phyloP scores from a whole-genome alignment of 92 coral and sea anemone genomes.

The Zoanthus sociatus region DNA sequence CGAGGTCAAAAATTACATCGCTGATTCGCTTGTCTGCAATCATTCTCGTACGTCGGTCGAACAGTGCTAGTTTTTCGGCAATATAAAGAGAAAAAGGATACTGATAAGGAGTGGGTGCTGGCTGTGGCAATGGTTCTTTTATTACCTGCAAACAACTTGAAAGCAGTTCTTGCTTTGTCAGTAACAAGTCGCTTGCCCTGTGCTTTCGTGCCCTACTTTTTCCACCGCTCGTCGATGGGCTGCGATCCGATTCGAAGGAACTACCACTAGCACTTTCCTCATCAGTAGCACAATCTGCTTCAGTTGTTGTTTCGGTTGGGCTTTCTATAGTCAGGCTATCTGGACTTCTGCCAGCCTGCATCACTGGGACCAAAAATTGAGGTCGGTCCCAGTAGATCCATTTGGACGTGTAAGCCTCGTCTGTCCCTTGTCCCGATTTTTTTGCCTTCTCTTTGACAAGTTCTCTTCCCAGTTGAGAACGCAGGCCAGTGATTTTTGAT shows the following conservation, averaged over 20 bases:
- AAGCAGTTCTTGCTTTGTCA: slow-evolving; percentile 44
- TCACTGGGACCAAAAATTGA: slow-evolving; percentile 4
- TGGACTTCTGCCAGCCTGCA: background rate
- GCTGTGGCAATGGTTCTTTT: slow-evolving; percentile 59
- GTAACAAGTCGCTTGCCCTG: background rate
- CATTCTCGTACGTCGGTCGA: slow-evolving; percentile 57
- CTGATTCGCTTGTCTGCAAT: slow-evolving; percentile 56
- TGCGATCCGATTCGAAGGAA: background rate
- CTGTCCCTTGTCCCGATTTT: too few relatives aligned
- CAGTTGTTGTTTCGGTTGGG: background rate
- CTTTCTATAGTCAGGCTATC: background rate
- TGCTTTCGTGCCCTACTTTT: background rate
- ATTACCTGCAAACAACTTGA: slow-evolving; percentile 64
- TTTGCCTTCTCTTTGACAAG: too few relatives aligned
- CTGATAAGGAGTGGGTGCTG: slow-evolving; percentile 31
- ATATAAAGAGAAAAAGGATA: slow-evolving; percentile 16
- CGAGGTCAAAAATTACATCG: slow-evolving; percentile 60
- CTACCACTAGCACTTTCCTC: background rate
- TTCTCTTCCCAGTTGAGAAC: too few relatives aligned
- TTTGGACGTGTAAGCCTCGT: too few relatives aligned
- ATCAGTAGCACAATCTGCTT: background rate
- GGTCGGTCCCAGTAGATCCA: background rate
- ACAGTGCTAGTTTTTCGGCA: slow-evolving; percentile 55
- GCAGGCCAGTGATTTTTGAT: too few relatives aligned
- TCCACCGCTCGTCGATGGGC: background rate